Evolutionary conservation across 2,888 invertebrate genomes (phyloP), one percentile per base, ranked within the genome.

Genomic region (Phortica okadai): DNA sequence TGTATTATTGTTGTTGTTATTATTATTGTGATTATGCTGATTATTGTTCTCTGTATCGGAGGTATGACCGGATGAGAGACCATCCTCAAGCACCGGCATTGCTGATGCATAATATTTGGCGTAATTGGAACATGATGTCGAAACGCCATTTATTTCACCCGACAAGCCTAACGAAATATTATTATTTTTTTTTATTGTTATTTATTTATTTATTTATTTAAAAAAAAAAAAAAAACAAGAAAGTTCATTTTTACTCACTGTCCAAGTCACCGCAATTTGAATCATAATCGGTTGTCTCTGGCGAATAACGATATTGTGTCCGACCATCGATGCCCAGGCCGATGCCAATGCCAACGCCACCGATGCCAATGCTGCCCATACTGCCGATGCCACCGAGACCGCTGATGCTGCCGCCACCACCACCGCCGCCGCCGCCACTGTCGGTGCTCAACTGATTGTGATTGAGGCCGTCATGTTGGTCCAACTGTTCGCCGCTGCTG

Each of bases 11-110:
- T 84, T 87, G 67, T 83, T 87, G 75, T 88, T 76, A 41, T 75
- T 86, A 73, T 87, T 83, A 41, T 80, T 76, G 64, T 78, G 73
- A 80, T 82, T 82, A 75, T 84, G 82, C 76, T 83, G 95, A 91
- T 96, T 97, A 88, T 96, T 96, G 90, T 97, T 97, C 92, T 98
- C 98, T 0, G 95, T 96, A 89, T 98, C 98, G 80, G 97, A 97
- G 1, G 95, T 97, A 90, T 98, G 98, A 2, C 98, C 98, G 56
- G 98, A 98, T 1, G 98, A 98, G 76, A 98, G 92, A 0, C 98
- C 98, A 91, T 98, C 98, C 90, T 98, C 98, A 66, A 98, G 94
- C 16, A 97, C 95, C 0, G 98, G 98, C 96, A 98, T 96, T 85
- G 94, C 95, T 70, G 94, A 95, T 73, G 94, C 94, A 92, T 93